A percentile compares a stretch with the other conserved stretches of the same genome.
phyloP scores from a whole-genome alignment of 2,888 invertebrate genomes.

The Ophraella communa region DNA sequence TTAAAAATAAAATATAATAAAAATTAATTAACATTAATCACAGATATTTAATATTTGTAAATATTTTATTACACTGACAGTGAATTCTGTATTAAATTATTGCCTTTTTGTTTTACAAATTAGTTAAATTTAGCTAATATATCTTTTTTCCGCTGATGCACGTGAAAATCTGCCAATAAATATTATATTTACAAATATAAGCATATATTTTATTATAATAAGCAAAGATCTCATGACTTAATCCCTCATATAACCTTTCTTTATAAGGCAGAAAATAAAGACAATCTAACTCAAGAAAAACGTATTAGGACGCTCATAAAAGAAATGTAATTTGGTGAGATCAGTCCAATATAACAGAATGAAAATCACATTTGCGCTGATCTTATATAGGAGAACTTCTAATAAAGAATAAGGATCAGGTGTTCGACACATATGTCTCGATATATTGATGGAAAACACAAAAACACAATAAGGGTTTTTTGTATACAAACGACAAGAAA shows the following conservation, averaged over 20 bases:
- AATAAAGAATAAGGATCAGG: constrained; percentile 27
- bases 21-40: too few species aligned
- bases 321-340: constrained; percentile 31
- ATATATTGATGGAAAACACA: constrained; percentile 7
- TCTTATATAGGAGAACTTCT: constrained; percentile 18
- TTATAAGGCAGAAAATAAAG: constrained; percentile 13
- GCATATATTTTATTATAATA: constrained; percentile 11
- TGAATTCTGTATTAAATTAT: too few species aligned
- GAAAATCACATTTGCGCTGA: constrained; percentile 25
- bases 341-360: constrained; percentile 27
- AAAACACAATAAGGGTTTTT: constrained; percentile 12
- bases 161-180: background rate
- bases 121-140: too few species aligned
- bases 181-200: background rate
- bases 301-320: constrained; percentile 22
- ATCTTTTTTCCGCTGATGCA: too few species aligned
- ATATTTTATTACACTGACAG: too few species aligned
- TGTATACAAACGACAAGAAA: constrained; percentile 9
- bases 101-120: too few species aligned
- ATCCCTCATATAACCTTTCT: background rate
- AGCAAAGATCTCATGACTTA: constrained; percentile 3
- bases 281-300: constrained; percentile 15
- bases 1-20: too few species aligned
- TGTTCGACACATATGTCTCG: constrained; percentile 22
- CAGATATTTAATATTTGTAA: too few species aligned